Percentiles rank a stretch among this genome's conserved stretches.
Evolutionary conservation across 1,140 invertebrate genomes (phyloP).

Genomic region (Meloidogyne hapla): DNA sequence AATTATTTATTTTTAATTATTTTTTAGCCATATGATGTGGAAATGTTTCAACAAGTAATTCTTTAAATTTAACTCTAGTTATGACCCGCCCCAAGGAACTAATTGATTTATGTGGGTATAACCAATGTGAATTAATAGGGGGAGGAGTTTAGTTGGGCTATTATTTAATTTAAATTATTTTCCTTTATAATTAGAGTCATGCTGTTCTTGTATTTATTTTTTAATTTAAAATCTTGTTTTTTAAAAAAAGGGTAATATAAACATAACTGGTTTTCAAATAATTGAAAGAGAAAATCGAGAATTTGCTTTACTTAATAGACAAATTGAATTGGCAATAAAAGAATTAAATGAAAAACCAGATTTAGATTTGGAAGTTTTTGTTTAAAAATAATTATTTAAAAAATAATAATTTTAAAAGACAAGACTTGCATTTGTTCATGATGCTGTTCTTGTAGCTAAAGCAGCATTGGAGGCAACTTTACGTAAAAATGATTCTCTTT

Average conservation of each 20-base stretch:
- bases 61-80: background rate
- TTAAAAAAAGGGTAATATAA: constrained; percentile 64
- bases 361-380: constrained; percentile 42
- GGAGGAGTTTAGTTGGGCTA: too few species aligned
- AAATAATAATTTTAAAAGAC: constrained; percentile 40
- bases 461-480: constrained; percentile 55
- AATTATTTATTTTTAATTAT: constrained; percentile 4
- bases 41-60: constrained; percentile 57
- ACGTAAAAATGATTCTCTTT: constrained; percentile 58
- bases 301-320: constrained; percentile 32
- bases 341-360: constrained; percentile 13
- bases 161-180: too few species aligned
- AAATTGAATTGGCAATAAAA: constrained; percentile 35
- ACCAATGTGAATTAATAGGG: too few species aligned
- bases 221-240: background rate
- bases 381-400: constrained; percentile 8
- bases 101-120: too few species aligned
- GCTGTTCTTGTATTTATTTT: too few species aligned
- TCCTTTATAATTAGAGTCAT: too few species aligned
- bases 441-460: constrained; percentile 59
- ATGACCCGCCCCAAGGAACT: too few species aligned
- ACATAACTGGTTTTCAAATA: constrained; percentile 66
- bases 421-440: constrained; percentile 59
- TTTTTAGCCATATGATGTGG: constrained; percentile 64
- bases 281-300: constrained; percentile 44